Evolutionary conservation across 2,797 vertebrate genomes (phyloP), one percentile per base, ranked within the genome.

Genomic region (Chiroxiphia lanceolata): DNA sequence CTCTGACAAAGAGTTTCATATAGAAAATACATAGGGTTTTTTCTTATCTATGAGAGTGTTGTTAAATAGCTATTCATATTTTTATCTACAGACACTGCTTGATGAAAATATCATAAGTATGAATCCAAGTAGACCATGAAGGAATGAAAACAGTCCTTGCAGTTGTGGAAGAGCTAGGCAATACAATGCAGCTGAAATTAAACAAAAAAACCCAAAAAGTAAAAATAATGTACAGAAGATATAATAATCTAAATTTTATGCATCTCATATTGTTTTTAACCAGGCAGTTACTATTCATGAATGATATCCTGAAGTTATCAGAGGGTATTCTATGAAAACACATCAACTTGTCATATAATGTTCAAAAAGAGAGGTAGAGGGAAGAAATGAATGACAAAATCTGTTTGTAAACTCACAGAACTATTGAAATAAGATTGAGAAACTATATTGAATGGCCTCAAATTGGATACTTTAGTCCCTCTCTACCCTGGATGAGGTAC

Each of bases 1-100:
- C 13, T 71, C 4, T 5, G 36, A 17, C 8, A 42, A 72, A 83
- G 19, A 45, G 1, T 53, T 17, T 69, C 13, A 27, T 15, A 7
- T 3, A 67, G 27, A 91, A 78, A 84, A 48, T 34, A 27, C 19
- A 33, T 1, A 65, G 2, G 1, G 0, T 0, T 34, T 50, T 83
- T 83, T 79, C n/a, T 87, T 2, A 51, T 40, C 13, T 61, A 11
- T 44, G 5, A 51, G 70, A 64, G 8, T 27, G 5, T 10, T 69
- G 23, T 21, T 20, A 57, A 53, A 29, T 34, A 57, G 0, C 3
- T 72, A 45, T 38, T 56, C 2, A 9, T 65, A 18, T 76, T 61
- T 61, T 68, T 79, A 50, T n/a, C 33, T 69, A 21, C 23, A 50
- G 29, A 29, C 4, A 16, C 1, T 26, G 11, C 26, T 56, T 53